These are phyloP conservation scores for Agelaius tricolor DNA, from an alignment of 2,113 vertebrate species.

Conservation along the genomic window DNA sequence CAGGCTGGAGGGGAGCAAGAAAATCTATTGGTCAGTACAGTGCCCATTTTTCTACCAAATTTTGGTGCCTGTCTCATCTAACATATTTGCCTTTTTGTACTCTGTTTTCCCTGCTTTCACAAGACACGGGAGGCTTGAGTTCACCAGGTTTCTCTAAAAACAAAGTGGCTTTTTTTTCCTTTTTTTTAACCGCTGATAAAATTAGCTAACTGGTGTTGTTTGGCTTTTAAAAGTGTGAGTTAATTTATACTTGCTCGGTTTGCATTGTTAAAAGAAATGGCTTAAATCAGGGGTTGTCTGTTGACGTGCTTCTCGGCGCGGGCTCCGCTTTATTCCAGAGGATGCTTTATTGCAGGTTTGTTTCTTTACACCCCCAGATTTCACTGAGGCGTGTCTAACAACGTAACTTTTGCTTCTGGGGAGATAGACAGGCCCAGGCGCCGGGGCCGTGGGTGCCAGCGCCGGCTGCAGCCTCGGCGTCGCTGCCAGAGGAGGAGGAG, in stretches of 20 bases:
- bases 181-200: slow-evolving; percentile 8
- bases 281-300: slow-evolving; percentile 65
- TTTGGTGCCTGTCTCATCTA: background rate
- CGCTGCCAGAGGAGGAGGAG: background rate
- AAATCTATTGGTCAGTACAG: background rate
- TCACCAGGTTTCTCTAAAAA: slow-evolving; percentile 17
- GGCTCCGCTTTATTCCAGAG: slow-evolving; percentile 34
- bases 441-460: background rate
- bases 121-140: background rate
- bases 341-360: slow-evolving; percentile 61
- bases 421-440: slow-evolving; percentile 5
- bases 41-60: background rate
- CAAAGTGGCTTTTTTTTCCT: background rate
- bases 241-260: slow-evolving; percentile 57
- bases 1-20: background rate
- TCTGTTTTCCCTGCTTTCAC: background rate
- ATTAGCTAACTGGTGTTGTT: slow-evolving; percentile 46
- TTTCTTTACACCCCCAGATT: slow-evolving; percentile 59
- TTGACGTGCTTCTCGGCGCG: slow-evolving; percentile 24
- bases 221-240: slow-evolving; percentile 44
- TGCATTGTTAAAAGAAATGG: slow-evolving; percentile 51
- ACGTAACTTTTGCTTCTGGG: slow-evolving; percentile 13
- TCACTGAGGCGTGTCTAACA: slow-evolving; percentile 59
- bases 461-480: background rate
- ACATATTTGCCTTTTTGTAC: background rate